These are phyloP conservation scores for Microctonus brassicae DNA, from an alignment of 2,888 invertebrate species.

Conservation along the genomic window DNA sequence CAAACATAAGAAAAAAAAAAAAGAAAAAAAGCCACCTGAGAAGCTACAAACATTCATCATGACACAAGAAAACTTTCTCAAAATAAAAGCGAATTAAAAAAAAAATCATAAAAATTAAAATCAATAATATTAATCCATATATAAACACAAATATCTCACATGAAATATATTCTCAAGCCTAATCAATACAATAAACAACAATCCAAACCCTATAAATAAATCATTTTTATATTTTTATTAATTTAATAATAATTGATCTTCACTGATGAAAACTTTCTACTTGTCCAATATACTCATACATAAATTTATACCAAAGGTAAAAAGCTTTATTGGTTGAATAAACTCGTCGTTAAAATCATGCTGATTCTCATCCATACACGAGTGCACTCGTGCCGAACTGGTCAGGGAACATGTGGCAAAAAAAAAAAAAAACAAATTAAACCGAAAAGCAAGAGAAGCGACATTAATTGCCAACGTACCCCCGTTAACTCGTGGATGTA, in stretches of 20 bases:
- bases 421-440: slow-evolving; percentile 9
- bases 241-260: slow-evolving; percentile 15
- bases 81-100: neutral
- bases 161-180: too few relatives aligned
- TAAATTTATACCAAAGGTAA: too few relatives aligned
- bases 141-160: slow-evolving; percentile 7
- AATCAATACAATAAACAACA: too few relatives aligned
- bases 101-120: neutral
- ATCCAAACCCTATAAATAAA: too few relatives aligned
- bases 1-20: neutral
- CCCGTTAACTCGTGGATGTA: slow-evolving; percentile 34
- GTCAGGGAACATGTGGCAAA: slow-evolving; percentile 20
- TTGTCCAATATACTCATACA: too few relatives aligned
- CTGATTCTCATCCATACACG: slow-evolving; percentile 1
- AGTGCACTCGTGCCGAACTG: slow-evolving; percentile 31
- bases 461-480: slow-evolving; percentile 46
- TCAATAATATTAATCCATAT: neutral
- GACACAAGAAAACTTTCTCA: neutral
- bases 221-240: too few relatives aligned
- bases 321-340: slow-evolving; percentile 21
- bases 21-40: neutral
- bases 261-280: slow-evolving; percentile 26
- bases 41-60: neutral
- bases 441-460: slow-evolving; percentile 34
- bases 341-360: slow-evolving; percentile 30